phyloP scores from a whole-genome alignment of 2,797 vertebrate genomes.

The Apodemus agrarius region DNA sequence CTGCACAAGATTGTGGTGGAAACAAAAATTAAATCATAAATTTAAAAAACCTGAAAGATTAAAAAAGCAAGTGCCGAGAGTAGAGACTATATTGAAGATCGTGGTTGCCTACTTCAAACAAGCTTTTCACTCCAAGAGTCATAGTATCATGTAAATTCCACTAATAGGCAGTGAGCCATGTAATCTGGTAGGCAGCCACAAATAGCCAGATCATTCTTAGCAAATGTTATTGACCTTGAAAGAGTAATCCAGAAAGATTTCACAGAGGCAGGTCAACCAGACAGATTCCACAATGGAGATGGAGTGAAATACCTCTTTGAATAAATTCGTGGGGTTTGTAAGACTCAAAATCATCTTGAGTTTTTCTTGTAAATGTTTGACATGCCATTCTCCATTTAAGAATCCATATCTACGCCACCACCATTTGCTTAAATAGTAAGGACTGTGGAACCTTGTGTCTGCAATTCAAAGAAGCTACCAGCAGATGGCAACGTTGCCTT shows the following conservation, averaged over 20 bases:
- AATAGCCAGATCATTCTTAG: neutral
- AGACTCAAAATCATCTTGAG: neutral
- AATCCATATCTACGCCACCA: neutral
- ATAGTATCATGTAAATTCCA: neutral
- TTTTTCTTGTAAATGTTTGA: neutral
- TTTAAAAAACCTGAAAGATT: neutral
- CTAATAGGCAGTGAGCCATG: neutral
- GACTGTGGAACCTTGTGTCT: constrained; percentile 75
- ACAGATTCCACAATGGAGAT: constrained; percentile 13
- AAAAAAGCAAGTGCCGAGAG: neutral
- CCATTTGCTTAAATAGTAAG: neutral
- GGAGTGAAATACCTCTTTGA: constrained; percentile 1
- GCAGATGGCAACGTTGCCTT: constrained; percentile 62
- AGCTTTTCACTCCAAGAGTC: neutral
- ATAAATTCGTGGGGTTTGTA: neutral
- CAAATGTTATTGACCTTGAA: neutral
- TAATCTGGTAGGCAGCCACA: neutral
- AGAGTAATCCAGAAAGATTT: neutral
- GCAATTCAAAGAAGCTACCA: constrained; percentile 54
- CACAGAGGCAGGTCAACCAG: neutral
- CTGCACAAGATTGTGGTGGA: neutral
- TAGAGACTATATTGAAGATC: neutral
- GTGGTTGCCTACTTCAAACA: neutral
- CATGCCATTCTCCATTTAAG: neutral
- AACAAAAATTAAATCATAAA: neutral